Conservation (phyloP, 92 coral and sea anemone genomes). For the Umimayanthus kanabou region DNA sequence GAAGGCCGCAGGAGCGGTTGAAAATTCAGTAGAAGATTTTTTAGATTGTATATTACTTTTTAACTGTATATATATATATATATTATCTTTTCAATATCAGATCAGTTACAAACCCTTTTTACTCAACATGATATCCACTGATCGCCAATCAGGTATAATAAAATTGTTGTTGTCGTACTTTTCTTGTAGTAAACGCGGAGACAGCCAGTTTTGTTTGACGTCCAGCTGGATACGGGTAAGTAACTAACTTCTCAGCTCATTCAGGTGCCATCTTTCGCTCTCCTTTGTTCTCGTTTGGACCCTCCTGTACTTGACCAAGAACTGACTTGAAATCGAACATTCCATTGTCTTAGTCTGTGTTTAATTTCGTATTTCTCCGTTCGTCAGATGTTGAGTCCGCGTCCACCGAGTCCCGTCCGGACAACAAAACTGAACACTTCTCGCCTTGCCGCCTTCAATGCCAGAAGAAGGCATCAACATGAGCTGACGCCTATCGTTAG, state of each 20-base stretch:
- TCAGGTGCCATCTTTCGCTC: neutral
- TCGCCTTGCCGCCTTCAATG: constrained; percentile 95
- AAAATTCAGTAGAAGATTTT: too few species aligned
- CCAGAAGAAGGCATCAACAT: constrained; percentile 86
- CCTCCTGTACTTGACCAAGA: neutral
- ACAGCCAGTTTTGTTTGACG: constrained; percentile 86
- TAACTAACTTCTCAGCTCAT: neutral
- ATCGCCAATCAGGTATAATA: too few species aligned
- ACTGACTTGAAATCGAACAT: too few species aligned
- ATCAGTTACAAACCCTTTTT: too few species aligned
- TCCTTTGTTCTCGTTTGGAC: too few species aligned
- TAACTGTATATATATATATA: too few species aligned
- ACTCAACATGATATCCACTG: too few species aligned
- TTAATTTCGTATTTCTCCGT: neutral
- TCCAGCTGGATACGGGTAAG: constrained; percentile 93
- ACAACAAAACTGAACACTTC: constrained; percentile 87
- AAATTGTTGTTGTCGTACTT: constrained; percentile 12
- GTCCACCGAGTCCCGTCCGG: constrained; percentile 94
- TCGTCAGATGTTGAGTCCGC: constrained; percentile 91
- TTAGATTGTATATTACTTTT: too few species aligned
- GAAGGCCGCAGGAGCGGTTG: too few species aligned
- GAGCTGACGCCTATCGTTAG: constrained; percentile 27
- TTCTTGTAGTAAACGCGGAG: constrained; percentile 75
- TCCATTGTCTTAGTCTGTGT: neutral
- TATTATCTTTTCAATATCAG: too few species aligned